These are phyloP conservation scores for Limonius californicus DNA, from an alignment of 1,140 invertebrate genomes.

Conservation along the genomic window DNA sequence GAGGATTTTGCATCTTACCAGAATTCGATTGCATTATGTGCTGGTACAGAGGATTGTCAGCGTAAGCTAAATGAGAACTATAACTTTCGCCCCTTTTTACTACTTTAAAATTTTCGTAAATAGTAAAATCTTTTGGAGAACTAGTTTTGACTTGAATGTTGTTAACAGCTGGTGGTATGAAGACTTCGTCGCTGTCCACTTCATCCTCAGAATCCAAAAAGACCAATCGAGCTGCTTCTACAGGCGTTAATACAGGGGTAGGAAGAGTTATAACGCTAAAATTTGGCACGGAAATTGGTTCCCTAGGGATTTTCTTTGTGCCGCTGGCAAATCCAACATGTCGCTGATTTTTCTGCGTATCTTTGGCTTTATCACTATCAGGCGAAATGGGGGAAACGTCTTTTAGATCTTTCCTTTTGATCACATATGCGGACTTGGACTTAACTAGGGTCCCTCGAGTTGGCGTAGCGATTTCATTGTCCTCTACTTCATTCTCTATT, in stretches of 20 bases:
- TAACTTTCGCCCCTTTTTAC: conserved; percentile 55
- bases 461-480: conserved; percentile 38
- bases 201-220: conserved; percentile 69
- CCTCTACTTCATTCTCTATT: conserved; percentile 28
- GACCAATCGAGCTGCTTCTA: conserved; percentile 65
- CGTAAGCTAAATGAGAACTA: conserved; percentile 57
- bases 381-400: conserved; percentile 28
- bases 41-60: conserved; percentile 55
- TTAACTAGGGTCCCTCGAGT: conserved; percentile 53
- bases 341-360: conserved; percentile 38
- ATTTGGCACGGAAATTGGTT: conserved; percentile 74
- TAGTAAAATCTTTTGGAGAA: conserved; percentile 6
- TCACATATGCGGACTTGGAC: conserved; percentile 59
- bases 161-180: conserved; percentile 8
- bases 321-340: conserved; percentile 43
- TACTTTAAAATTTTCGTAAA: conserved; percentile 52
- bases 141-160: conserved; percentile 17
- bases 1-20: conserved; percentile 53
- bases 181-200: conserved; percentile 46
- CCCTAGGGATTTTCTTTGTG: conserved; percentile 55
- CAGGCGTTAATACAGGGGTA: conserved; percentile 64
- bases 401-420: conserved; percentile 49
- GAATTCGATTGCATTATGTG: conserved; percentile 63
- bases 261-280: conserved; percentile 61
- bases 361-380: conserved; percentile 26